Evolutionary conservation across 1,140 invertebrate genomes (phyloP).

Genomic region (Leptinotarsa texana): DNA sequence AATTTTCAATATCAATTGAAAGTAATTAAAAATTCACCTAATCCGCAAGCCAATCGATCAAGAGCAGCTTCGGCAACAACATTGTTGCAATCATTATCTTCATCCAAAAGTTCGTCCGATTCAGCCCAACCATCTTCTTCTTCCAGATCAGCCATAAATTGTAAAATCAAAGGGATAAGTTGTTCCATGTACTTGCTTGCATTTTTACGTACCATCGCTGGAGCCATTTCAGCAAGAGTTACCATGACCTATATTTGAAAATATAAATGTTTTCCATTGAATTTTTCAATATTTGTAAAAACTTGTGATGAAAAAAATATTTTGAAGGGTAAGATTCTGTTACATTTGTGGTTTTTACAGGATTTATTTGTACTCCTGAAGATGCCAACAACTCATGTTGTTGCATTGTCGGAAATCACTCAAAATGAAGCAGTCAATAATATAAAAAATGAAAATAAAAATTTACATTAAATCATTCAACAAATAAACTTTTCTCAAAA

Average conservation of each 20-base stretch:
- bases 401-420: no score
- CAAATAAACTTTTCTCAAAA: no score
- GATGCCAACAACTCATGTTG: no score
- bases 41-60: slow-evolving; percentile 92
- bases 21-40: slow-evolving; percentile 62
- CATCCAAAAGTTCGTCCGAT: slow-evolving; percentile 78
- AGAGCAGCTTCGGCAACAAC: slow-evolving; percentile 95
- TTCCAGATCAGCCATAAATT: slow-evolving; percentile 97
- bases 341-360: no score
- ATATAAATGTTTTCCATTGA: no score
- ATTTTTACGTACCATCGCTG: slow-evolving; percentile 93
- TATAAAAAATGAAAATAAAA: no score
- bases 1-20: background rate
- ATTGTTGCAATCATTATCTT: slow-evolving; percentile 88
- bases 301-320: no score
- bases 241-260: slow-evolving; percentile 65
- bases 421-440: no score
- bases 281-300: no score
- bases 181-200: slow-evolving; percentile 77
- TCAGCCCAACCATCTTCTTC: slow-evolving; percentile 87
- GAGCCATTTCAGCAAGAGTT: slow-evolving; percentile 90
- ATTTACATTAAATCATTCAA: no score
- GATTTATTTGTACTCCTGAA: no score
- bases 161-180: slow-evolving; percentile 81
- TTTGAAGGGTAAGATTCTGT: no score